phyloP scores from a whole-genome alignment of 2,888 invertebrate genomes.

The Amphiduros pacificus region DNA sequence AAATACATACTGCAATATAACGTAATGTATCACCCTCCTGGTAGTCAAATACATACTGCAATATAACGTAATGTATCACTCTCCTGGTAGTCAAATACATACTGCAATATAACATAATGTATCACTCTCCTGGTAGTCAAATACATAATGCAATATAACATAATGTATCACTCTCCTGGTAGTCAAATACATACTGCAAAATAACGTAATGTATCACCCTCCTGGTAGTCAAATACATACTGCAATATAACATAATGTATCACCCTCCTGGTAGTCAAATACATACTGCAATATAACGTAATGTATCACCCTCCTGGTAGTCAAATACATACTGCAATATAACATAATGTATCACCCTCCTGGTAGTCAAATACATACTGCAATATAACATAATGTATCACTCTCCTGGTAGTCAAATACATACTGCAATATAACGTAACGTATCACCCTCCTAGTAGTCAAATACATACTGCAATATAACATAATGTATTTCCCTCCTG shows the following conservation, averaged over 20 bases:
- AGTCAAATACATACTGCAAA: slow-evolving; percentile 61
- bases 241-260: slow-evolving; percentile 63
- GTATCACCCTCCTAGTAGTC: slow-evolving; percentile 59
- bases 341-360: slow-evolving; percentile 60
- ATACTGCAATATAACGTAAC: slow-evolving; percentile 64
- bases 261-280: slow-evolving; percentile 60
- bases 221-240: too few relatives aligned
- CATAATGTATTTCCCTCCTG: neutral
- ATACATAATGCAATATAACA: slow-evolving; percentile 65
- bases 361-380: slow-evolving; percentile 62
- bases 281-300: slow-evolving; percentile 50
- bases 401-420: too few relatives aligned
- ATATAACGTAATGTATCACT: slow-evolving; percentile 63
- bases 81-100: slow-evolving; percentile 60
- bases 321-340: too few relatives aligned
- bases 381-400: slow-evolving; percentile 4
- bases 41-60: too few relatives aligned
- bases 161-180: slow-evolving; percentile 58
- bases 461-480: slow-evolving; percentile 58
- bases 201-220: neutral
- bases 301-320: too few relatives aligned
- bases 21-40: neutral
- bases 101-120: slow-evolving; percentile 40
- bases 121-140: too few relatives aligned
- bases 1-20: slow-evolving; percentile 58